Conservation (phyloP, 2,797 vertebrate genomes). For the Xerus rutilus region DNA sequence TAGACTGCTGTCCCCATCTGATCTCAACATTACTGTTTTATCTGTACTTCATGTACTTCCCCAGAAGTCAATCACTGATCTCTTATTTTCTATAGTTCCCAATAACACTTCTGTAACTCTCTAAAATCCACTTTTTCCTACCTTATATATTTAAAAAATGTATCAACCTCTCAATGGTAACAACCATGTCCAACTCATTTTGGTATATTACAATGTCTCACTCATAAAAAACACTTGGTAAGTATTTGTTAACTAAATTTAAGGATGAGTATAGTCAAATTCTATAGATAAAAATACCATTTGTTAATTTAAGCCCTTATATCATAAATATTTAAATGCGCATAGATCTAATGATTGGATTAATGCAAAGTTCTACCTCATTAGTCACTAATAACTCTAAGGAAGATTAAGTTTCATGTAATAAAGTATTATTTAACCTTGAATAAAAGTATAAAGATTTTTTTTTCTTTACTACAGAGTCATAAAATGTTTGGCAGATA, state of each 20-base stretch:
- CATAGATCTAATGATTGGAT: neutral
- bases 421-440: conserved; percentile 26
- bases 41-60: neutral
- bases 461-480: neutral
- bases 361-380: neutral
- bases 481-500: neutral
- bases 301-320: conserved; percentile 14
- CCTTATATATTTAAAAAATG: neutral
- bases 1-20: neutral
- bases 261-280: neutral
- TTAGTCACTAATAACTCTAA: neutral
- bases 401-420: neutral
- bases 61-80: neutral
- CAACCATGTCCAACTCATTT: neutral
- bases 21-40: neutral
- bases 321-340: neutral
- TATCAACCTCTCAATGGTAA: neutral
- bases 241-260: conserved; percentile 11
- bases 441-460: neutral
- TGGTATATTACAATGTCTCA: neutral
- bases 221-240: neutral
- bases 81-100: neutral
- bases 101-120: neutral
- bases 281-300: neutral
- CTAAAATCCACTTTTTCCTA: neutral